A percentile compares a stretch with the other conserved stretches of the same genome.
These are phyloP conservation scores for Eleginops maclovinus DNA, from an alignment of 2,113 vertebrate species.

Conservation along the genomic window DNA sequence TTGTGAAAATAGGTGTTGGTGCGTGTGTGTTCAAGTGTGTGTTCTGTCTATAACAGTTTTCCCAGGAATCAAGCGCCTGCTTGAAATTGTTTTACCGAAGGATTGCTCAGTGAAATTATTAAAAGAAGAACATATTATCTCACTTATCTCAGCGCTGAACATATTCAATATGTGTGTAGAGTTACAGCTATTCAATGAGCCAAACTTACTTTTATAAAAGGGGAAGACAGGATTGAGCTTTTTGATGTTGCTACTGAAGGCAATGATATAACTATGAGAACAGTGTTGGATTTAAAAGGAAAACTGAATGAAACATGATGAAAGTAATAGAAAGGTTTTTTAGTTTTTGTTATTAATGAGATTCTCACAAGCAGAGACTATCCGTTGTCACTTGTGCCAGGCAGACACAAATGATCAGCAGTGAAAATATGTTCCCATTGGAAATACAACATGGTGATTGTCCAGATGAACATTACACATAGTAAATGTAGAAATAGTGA, in stretches of 20 bases:
- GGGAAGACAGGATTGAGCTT: background rate
- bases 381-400: background rate
- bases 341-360: background rate
- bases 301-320: background rate
- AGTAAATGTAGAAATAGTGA: background rate
- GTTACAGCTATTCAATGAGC: background rate
- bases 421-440: background rate
- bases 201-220: background rate
- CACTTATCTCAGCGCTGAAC: background rate
- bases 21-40: constrained; percentile 2
- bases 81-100: background rate
- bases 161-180: background rate
- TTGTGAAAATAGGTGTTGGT: constrained; percentile 28
- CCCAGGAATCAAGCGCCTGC: constrained; percentile 4
- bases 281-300: background rate
- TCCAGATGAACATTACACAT: background rate
- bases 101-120: background rate
- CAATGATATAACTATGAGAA: background rate
- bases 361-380: too few species aligned
- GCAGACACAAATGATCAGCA: background rate
- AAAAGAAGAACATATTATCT: background rate
- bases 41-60: background rate
- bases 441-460: background rate
- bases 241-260: background rate
- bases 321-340: too few species aligned